These are phyloP conservation scores for Anthoscopus minutus DNA, from an alignment of 2,113 vertebrate species.

Conservation along the genomic window DNA sequence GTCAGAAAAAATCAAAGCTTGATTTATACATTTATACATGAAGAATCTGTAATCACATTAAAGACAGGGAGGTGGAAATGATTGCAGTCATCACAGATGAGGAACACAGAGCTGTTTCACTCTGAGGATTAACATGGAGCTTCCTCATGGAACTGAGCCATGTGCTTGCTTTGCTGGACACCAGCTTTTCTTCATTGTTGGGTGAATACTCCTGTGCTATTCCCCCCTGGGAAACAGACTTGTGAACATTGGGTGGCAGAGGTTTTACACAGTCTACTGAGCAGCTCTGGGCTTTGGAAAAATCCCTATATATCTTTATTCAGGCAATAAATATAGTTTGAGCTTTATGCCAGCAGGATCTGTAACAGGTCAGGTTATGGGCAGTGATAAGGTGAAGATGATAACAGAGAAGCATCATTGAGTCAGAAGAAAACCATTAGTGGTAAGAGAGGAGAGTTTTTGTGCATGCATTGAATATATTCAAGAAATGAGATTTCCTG, in stretches of 20 bases:
- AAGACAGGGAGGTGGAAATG: neutral
- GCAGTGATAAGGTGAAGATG: neutral
- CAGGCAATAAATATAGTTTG: neutral
- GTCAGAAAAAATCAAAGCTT: neutral
- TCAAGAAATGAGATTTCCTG: neutral
- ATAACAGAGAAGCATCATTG: neutral
- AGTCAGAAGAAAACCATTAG: neutral
- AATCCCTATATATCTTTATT: neutral
- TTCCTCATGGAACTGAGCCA: neutral
- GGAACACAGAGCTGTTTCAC: neutral
- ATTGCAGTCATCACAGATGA: neutral
- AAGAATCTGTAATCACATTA: neutral
- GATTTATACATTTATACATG: neutral
- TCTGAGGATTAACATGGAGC: neutral
- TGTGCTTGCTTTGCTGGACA: neutral
- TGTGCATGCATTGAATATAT: neutral
- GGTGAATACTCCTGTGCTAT: neutral
- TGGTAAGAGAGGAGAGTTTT: neutral
- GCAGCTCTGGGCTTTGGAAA: neutral
- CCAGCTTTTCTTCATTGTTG: neutral
- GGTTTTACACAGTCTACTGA: neutral
- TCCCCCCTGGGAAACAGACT: neutral
- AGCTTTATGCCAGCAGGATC: neutral
- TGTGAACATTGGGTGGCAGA: neutral
- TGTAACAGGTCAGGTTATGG: neutral